A percentile compares a stretch with the other conserved stretches of the same genome.
phyloP scores from a whole-genome alignment of 2,113 vertebrate species.

The Vulpes ferrilata region DNA sequence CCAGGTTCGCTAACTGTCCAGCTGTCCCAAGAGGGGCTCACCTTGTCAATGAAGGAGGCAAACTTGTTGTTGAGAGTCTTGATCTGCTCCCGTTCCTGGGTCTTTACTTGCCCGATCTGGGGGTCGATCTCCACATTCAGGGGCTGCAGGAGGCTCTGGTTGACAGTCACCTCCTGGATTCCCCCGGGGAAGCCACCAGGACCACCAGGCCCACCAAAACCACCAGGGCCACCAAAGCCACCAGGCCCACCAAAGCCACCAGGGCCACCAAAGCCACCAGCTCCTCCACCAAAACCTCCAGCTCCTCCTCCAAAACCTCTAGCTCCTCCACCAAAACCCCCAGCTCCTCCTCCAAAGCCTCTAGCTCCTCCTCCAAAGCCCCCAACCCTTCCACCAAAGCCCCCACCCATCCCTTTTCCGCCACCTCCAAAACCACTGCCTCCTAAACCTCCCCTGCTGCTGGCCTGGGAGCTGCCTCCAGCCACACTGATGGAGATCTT shows the following conservation, averaged over 20 bases:
- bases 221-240: background rate
- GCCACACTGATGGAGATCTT: slow-evolving; percentile 61
- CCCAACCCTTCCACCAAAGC: background rate
- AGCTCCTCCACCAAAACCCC: background rate
- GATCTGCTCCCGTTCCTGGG: slow-evolving; percentile 90
- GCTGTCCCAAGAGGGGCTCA: background rate
- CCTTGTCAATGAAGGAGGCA: slow-evolving; percentile 71
- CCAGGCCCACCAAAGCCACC: background rate
- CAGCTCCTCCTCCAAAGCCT: background rate
- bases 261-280: background rate
- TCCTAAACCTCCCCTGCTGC: background rate
- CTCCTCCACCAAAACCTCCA: background rate
- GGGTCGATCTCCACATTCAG: slow-evolving; percentile 78
- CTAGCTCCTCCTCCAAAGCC: background rate
- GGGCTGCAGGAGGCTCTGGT: slow-evolving; percentile 71
- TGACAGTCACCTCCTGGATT: slow-evolving; percentile 67
- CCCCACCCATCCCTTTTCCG: background rate
- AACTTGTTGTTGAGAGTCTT: slow-evolving; percentile 83
- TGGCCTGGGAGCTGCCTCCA: slow-evolving; percentile 6
- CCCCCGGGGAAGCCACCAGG: slow-evolving; percentile 64
- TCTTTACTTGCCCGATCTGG: slow-evolving; percentile 80
- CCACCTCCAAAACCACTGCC: background rate
- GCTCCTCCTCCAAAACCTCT: background rate
- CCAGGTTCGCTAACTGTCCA: background rate
- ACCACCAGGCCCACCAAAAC: background rate